Percentiles rank a stretch among this genome's conserved stretches.
Conservation (phyloP, 30 jellyfish, hydroid and myxozoan genomes). For the Hydractinia echinata region DNA sequence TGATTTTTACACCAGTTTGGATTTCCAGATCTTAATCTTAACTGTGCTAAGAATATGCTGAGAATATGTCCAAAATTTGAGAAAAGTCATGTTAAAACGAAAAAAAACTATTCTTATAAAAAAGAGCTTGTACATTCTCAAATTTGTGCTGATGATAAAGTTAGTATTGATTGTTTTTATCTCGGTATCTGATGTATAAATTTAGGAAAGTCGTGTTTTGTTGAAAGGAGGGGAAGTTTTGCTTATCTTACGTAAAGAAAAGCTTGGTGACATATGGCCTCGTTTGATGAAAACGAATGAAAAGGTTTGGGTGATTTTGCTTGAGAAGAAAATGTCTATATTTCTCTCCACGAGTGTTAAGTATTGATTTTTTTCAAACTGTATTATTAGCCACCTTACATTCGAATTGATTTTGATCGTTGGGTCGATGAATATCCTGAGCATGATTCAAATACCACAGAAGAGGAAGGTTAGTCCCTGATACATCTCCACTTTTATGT, state of each 20-base stretch:
- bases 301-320: conserved; percentile 13
- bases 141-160: too few relatives aligned
- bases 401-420: conserved; percentile 6
- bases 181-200: too few relatives aligned
- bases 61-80: too few relatives aligned
- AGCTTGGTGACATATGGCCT: conserved; percentile 12
- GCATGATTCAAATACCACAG: background rate
- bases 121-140: too few relatives aligned
- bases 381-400: background rate
- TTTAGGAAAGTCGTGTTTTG: conserved; percentile 23
- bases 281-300: conserved; percentile 15
- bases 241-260: conserved; percentile 13
- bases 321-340: too few relatives aligned
- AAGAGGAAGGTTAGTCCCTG: background rate
- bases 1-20: too few relatives aligned
- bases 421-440: background rate
- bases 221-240: conserved; percentile 31
- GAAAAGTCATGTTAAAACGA: too few relatives aligned
- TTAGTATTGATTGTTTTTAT: too few relatives aligned
- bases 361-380: background rate
- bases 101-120: too few relatives aligned
- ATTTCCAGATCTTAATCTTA: too few relatives aligned
- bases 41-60: too few relatives aligned
- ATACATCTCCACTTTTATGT: too few relatives aligned
- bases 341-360: background rate